Evolutionary conservation across 2,888 invertebrate species (phyloP).

Genomic region (Eugnorisma glareosa): DNA sequence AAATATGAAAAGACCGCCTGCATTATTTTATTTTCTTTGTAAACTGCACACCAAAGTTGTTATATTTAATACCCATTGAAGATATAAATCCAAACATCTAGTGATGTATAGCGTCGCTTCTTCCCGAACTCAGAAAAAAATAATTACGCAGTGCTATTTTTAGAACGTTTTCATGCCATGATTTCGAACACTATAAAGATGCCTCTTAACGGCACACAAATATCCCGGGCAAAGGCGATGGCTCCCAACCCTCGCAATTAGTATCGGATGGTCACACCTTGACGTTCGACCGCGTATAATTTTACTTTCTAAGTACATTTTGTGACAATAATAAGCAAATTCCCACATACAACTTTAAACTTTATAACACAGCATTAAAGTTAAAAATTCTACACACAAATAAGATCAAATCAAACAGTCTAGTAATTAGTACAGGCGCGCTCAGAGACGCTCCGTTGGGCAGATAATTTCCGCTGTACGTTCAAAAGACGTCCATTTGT

Average conservation of each 20-base stretch:
- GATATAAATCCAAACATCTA: slow-evolving; percentile 50
- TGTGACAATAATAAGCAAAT: slow-evolving; percentile 84
- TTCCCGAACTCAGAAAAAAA: slow-evolving; percentile 63
- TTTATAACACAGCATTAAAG: slow-evolving; percentile 71
- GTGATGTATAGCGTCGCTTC: slow-evolving; percentile 50
- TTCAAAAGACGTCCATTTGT: slow-evolving; percentile 90
- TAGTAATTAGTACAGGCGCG: slow-evolving; percentile 89
- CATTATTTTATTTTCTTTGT: slow-evolving; percentile 12
- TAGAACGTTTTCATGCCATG: slow-evolving; percentile 81
- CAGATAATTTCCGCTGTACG: slow-evolving; percentile 90
- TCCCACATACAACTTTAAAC: slow-evolving; percentile 70
- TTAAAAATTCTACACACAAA: slow-evolving; percentile 71
- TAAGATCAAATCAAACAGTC: slow-evolving; percentile 88
- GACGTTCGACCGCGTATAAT: slow-evolving; percentile 88
- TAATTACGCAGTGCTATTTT: slow-evolving; percentile 75
- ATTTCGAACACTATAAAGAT: slow-evolving; percentile 81
- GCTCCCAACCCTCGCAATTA: slow-evolving; percentile 86
- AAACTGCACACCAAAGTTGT: neutral
- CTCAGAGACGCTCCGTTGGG: slow-evolving; percentile 88
- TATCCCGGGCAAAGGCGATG: slow-evolving; percentile 78
- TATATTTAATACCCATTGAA: slow-evolving; percentile 43
- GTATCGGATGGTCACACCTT: slow-evolving; percentile 90
- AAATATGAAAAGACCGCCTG: neutral
- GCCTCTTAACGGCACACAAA: slow-evolving; percentile 84
- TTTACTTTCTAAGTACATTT: slow-evolving; percentile 89